phyloP scores from a whole-genome alignment of 2,797 vertebrate species.

The Tangara arthus region DNA sequence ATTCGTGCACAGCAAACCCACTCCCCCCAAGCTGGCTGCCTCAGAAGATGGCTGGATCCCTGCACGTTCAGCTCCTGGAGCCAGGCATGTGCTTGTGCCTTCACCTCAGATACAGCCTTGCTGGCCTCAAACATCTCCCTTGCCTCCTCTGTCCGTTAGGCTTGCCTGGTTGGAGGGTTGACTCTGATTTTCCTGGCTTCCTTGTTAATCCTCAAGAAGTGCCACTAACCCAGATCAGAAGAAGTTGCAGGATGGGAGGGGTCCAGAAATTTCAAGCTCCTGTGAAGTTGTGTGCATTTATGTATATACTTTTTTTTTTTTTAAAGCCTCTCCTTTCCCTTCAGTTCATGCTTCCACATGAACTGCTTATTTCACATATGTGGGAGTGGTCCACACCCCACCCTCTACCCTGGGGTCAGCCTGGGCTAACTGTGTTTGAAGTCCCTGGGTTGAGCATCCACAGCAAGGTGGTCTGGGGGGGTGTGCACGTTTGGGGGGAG shows the following conservation, averaged over 20 bases:
- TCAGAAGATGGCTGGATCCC: background rate
- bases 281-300: background rate
- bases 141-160: background rate
- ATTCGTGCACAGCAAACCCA: background rate
- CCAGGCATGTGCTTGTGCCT: background rate
- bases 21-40: background rate
- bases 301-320: background rate
- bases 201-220: slow-evolving; percentile 44
- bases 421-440: slow-evolving; percentile 29
- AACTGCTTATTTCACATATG: background rate
- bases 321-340: background rate
- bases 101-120: background rate
- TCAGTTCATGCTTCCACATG: background rate
- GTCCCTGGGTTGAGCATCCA: background rate
- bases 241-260: background rate
- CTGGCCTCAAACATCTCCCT: background rate
- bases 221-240: slow-evolving; percentile 40
- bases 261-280: background rate
- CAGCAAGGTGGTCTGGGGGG: background rate
- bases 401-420: background rate
- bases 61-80: background rate
- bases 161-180: background rate
- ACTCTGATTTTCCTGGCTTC: slow-evolving; percentile 3
- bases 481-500: background rate
- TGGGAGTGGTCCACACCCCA: background rate